Conservation (phyloP, 2,113 vertebrate species). For the Rhineura floridana region DNA sequence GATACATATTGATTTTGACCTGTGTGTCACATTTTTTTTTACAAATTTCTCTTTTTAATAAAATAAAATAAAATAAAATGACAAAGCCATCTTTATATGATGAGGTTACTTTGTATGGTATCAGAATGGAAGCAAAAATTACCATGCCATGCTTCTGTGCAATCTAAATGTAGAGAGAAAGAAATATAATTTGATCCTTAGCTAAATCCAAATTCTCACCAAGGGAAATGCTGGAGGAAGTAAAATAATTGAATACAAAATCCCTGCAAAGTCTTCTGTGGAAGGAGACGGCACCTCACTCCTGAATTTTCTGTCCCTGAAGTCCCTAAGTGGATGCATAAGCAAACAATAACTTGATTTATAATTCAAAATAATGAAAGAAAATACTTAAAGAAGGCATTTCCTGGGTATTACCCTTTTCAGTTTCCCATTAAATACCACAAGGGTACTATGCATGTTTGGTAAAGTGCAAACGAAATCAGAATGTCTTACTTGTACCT, state of each 20-base stretch:
- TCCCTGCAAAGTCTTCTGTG: constrained; percentile 42
- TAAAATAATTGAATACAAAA: constrained; percentile 57
- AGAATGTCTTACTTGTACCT: not conserved
- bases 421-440: constrained; percentile 57
- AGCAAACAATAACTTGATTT: constrained; percentile 36
- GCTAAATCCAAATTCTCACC: constrained; percentile 45
- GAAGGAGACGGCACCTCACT: constrained; percentile 31
- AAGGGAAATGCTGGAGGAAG: constrained; percentile 37
- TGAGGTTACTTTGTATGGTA: constrained; percentile 69
- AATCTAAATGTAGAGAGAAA: constrained; percentile 61
- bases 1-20: constrained; percentile 68
- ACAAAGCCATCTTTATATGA: constrained; percentile 69
- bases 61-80: constrained; percentile 36
- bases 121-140: constrained; percentile 65
- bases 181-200: constrained; percentile 58
- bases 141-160: constrained; percentile 46
- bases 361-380: constrained; percentile 54
- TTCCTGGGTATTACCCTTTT: constrained; percentile 57
- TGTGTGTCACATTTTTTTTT: constrained; percentile 61
- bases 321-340: constrained; percentile 12
- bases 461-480: constrained; percentile 44
- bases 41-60: constrained; percentile 17
- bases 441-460: constrained; percentile 52
- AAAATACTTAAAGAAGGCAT: constrained; percentile 52
- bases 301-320: not conserved